Evolutionary conservation across 2,888 invertebrate genomes (phyloP), one percentile per base, ranked within the genome.

Genomic region (Callinectes sapidus): DNA sequence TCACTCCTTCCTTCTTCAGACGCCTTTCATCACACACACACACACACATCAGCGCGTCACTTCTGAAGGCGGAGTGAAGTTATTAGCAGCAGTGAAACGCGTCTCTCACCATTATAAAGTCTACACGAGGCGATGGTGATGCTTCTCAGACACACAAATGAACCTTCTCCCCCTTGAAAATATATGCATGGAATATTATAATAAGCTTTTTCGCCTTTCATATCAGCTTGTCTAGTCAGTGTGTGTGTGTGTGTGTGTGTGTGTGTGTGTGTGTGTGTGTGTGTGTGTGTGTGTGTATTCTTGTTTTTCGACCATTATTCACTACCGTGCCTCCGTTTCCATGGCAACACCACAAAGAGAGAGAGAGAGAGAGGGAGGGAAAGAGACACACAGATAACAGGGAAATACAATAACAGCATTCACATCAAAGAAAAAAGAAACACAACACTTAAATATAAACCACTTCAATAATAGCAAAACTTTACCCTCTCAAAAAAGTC

Each of bases 131-230:
- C 71, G 71, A 0, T 28, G 71, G 1, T 28, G 71, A 5, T 18
- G 71, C 71, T n/a, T 71, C n/a, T 10, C 71, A 28, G 71, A 28
- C 1, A 71, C 71, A 8, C 23, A 13, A 8, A 28, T 28, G 71
- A 10, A 10, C 10, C 71, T 18, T 10, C 71, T 5, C n/a, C 8
- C 71, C 71, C 10, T 2, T 71, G 6, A 71, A 71, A 23, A 28
- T 71, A n/a, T 71, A 71, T 71, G 71, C 71, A 71, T 71, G 71
- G n/a, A 71, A 71, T 71, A 71, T 71, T 71, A 71, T 71, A 71
- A 71, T 71, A n/a, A 28, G 71, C 5, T 71, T 71, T 71, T 71
- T 8, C 8, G n/a, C 10, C 28, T 71, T n/a, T 71, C 71, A 71
- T 2, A 71, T 61, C 23, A 18, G 23, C 61, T 61, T 61, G 3